Evolutionary conservation across 2,797 vertebrate species (phyloP), one percentile per base, ranked within the genome.

Genomic region (Lacerta agilis): DNA sequence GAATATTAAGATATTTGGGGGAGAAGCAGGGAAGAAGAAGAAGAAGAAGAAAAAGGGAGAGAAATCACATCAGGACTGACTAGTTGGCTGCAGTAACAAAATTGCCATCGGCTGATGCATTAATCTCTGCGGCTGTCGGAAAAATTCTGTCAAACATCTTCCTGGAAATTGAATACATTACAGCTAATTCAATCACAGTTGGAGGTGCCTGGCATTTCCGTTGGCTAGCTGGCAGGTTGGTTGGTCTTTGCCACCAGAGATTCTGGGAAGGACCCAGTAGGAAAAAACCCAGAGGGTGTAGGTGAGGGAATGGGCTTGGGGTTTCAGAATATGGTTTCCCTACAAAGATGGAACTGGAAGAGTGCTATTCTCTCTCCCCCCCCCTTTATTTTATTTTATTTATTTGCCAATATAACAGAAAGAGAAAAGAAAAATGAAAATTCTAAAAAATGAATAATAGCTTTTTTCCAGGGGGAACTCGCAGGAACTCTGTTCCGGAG

Each of bases 161-260:
- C 67, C 64, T 58, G 84, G 86, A 93, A 92, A 88, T 0, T 75
- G 91, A 77, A 90, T 84, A 90, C 1, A 8, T 58, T 73, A 4
- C 64, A 91, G 93, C 85, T 93, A 87, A 86, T 79, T 95, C 91
- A 91, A n/a, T 94, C 87, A 17, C 69, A 80, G 91, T 75, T 91
- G 88, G 89, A 86, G 87, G 38, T 85, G 71, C 33, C 81, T 92
- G 91, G 90, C 58, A 38, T 87, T 90, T 83, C 86, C 0, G 0
- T 45, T 64, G 90, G 87, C 81, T 55, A 36, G 17, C 78, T 82
- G 1, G 0, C 76, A 1, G 1, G 33, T 58, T 83, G 18, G 0
- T 86, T 41, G 0, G 3, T 17, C 80, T 86, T 91, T 91, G 86
- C 80, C 66, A 10, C 84, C 85, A 82, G 90, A 90, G 83, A 86